These are phyloP conservation scores for Lydus trimaculatus DNA, from an alignment of 2,888 invertebrate genomes.

Conservation along the genomic window DNA sequence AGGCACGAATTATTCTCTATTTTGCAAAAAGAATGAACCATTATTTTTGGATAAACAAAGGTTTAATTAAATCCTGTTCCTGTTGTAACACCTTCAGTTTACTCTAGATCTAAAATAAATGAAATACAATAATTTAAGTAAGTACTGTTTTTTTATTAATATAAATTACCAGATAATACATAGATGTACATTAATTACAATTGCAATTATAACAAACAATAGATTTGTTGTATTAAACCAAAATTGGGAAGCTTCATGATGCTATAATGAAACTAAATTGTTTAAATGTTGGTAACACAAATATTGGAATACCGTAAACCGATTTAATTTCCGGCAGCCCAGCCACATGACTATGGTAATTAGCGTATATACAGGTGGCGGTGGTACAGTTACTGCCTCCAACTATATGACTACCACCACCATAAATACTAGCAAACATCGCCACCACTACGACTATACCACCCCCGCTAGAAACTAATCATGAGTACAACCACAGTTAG, in stretches of 20 bases:
- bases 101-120: not conserved
- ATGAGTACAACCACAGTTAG: conserved; percentile 56
- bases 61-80: not conserved
- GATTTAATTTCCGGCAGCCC: conserved; percentile 59
- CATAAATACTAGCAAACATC: conserved; percentile 15
- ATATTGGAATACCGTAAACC: conserved; percentile 58
- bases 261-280: conserved; percentile 58
- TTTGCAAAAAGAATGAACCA: too few species aligned
- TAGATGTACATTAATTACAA: not conserved
- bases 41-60: too few species aligned
- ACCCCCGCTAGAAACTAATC: conserved; percentile 53
- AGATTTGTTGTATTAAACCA: not conserved
- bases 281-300: conserved; percentile 59
- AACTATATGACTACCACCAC: conserved; percentile 12
- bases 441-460: conserved; percentile 48
- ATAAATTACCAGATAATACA: not conserved
- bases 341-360: conserved; percentile 61
- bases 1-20: too few species aligned
- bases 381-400: conserved; percentile 25
- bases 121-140: too few species aligned
- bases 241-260: conserved; percentile 39
- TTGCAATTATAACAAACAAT: not conserved
- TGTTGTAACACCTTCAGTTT: not conserved
- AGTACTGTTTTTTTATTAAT: not conserved
- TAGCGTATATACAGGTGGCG: conserved; percentile 61